A percentile compares a stretch with the other conserved stretches of the same genome.
Conservation (phyloP, 2,888 invertebrate genomes). For the Apamea crenata region DNA sequence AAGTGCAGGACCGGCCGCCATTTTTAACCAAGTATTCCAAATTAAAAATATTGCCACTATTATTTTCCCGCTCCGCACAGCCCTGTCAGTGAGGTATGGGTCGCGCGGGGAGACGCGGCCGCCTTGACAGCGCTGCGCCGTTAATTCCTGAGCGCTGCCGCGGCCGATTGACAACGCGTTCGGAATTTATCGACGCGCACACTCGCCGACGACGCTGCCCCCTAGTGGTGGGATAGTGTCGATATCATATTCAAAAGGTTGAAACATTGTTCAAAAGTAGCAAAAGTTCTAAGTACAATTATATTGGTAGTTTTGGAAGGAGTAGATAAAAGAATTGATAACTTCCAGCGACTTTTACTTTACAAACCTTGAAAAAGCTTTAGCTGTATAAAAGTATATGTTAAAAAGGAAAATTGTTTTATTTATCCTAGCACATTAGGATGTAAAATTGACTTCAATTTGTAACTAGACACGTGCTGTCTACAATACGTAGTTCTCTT, state of each 20-base stretch:
- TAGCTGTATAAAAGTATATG: not conserved
- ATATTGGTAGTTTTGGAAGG: not conserved
- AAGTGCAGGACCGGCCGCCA: not conserved
- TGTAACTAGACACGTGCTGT: not conserved
- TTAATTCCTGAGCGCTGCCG: constrained; percentile 88
- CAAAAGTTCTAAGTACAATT: not conserved
- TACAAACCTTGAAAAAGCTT: not conserved
- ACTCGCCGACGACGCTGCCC: constrained; percentile 77
- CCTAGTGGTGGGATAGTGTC: constrained; percentile 67
- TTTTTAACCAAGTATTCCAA: constrained; percentile 5
- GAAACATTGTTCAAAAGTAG: not conserved
- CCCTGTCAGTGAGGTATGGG: constrained; percentile 65
- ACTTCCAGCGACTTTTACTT: not conserved
- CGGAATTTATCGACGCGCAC: constrained; percentile 90
- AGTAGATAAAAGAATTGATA: not conserved
- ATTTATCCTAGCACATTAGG: not conserved
- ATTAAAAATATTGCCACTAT: constrained; percentile 23
- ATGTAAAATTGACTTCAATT: not conserved
- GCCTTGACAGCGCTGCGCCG: constrained; percentile 88
- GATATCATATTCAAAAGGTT: constrained; percentile 7
- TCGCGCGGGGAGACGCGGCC: constrained; percentile 75
- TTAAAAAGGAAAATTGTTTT: not conserved
- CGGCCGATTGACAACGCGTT: constrained; percentile 89
- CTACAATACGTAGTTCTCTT: not conserved
- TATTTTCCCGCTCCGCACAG: constrained; percentile 31